These are phyloP conservation scores for Acromyrmex heyeri DNA, from an alignment of 1,140 invertebrate genomes.

Conservation along the genomic window DNA sequence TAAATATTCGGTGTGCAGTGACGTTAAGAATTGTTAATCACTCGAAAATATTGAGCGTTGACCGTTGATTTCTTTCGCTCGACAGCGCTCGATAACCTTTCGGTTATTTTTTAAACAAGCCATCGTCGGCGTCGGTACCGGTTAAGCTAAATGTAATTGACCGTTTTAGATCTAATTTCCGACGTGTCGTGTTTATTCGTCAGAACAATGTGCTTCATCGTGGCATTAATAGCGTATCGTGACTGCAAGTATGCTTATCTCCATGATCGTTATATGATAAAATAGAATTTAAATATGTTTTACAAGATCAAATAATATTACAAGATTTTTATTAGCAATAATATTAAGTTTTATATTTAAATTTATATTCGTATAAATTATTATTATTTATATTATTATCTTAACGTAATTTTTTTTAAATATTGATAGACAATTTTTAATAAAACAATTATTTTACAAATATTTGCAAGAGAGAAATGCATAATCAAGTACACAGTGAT, in stretches of 20 bases:
- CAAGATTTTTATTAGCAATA: neutral
- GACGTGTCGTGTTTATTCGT: neutral
- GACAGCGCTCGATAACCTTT: neutral
- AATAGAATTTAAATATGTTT: neutral
- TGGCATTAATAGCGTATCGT: neutral
- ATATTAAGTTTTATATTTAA: conserved; percentile 11
- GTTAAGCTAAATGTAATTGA: conserved; percentile 33
- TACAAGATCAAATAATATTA: too few relatives aligned
- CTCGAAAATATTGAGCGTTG: conserved; percentile 22
- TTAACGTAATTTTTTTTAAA: neutral
- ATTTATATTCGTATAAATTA: neutral
- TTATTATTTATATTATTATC: neutral
- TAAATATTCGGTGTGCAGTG: neutral
- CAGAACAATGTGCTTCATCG: neutral
- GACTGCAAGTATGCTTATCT: conserved; percentile 8
- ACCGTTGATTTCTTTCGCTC: neutral
- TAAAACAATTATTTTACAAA: neutral
- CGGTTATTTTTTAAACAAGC: conserved; percentile 36
- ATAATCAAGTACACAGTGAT: neutral
- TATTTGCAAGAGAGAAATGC: neutral
- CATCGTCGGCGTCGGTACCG: conserved; percentile 1
- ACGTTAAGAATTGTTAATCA: neutral
- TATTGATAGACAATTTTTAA: neutral
- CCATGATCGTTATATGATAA: neutral
- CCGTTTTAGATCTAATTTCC: conserved; percentile 43